A percentile compares a stretch with the other conserved stretches of the same genome.
Conservation (phyloP, 1,140 invertebrate species). For the Tetramorium simillimum region DNA sequence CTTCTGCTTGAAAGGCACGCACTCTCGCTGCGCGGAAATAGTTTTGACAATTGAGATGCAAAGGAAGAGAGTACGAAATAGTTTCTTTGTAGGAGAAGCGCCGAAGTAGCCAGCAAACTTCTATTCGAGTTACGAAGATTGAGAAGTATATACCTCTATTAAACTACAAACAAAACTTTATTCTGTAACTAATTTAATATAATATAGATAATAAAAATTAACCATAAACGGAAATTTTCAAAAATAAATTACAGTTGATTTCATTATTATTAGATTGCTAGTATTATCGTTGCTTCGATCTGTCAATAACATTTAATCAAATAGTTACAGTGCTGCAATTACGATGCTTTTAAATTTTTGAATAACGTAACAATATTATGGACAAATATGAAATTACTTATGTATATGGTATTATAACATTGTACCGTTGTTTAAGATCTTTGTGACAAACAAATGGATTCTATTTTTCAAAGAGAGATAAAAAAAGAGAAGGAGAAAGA, state of each 20-base stretch:
- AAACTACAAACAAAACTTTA: background rate
- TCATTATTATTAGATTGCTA: background rate
- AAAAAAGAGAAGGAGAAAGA: background rate
- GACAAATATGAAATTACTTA: background rate
- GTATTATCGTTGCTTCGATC: background rate
- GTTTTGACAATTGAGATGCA: conserved; percentile 60
- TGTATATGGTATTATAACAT: background rate
- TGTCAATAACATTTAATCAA: background rate
- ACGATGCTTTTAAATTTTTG: background rate
- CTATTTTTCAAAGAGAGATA: background rate
- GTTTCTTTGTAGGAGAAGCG: conserved; percentile 35
- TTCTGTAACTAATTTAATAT: background rate
- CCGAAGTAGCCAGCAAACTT: conserved; percentile 42
- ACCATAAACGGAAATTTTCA: background rate
- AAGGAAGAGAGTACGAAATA: conserved; percentile 32
- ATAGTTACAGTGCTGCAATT: background rate
- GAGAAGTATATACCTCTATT: conserved; percentile 3
- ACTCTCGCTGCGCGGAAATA: conserved; percentile 8
- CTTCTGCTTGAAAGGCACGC: conserved; percentile 21
- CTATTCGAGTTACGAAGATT: conserved; percentile 28
- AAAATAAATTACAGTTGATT: background rate
- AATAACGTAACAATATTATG: background rate
- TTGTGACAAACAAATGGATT: conserved; percentile 16
- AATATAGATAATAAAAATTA: conserved; percentile 5
- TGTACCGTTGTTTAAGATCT: background rate